Percentiles rank a stretch among this genome's conserved stretches.
These are phyloP conservation scores for Nowickia ferox DNA, from an alignment of 2,888 invertebrate species.

Conservation along the genomic window DNA sequence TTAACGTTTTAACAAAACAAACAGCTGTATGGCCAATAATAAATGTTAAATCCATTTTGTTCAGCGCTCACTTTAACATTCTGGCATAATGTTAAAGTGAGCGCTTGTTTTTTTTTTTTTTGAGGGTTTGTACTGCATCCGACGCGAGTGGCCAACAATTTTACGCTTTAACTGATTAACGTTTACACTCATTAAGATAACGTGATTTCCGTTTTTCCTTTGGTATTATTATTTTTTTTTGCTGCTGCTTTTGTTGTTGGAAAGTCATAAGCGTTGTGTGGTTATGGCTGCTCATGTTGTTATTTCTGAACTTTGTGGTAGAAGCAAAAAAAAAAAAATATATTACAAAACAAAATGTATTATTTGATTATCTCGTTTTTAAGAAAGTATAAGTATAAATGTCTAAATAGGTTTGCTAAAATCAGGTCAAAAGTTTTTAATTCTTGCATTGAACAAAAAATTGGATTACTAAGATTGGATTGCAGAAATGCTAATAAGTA, in stretches of 20 bases:
- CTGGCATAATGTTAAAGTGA: background rate
- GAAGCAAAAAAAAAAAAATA: slow-evolving; percentile 1
- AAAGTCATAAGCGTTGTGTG: slow-evolving; percentile 25
- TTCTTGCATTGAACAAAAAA: slow-evolving; percentile 22
- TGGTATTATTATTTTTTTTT: slow-evolving; percentile 27
- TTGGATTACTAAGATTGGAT: background rate
- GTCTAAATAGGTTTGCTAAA: slow-evolving; percentile 35
- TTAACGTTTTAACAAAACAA: slow-evolving; percentile 55
- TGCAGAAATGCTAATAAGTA: background rate
- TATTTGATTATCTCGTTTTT: slow-evolving; percentile 28
- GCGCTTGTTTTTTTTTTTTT: background rate
- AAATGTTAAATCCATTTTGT: slow-evolving; percentile 47
- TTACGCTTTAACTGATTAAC: slow-evolving; percentile 73
- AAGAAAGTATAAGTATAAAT: slow-evolving; percentile 5
- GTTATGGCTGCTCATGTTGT: slow-evolving; percentile 18
- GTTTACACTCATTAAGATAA: slow-evolving; percentile 82
- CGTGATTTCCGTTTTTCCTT: slow-evolving; percentile 74
- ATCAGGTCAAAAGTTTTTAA: slow-evolving; percentile 53
- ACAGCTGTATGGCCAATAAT: slow-evolving; percentile 68
- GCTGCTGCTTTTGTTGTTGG: background rate
- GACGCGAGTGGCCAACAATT: slow-evolving; percentile 68
- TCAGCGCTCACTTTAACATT: too few species aligned
- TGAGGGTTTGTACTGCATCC: slow-evolving; percentile 55
- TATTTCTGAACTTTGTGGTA: slow-evolving; percentile 36
- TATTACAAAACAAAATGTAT: background rate